These are phyloP conservation scores for Leucoraja ocellata DNA, from an alignment of 2,797 vertebrate genomes.

Conservation along the genomic window DNA sequence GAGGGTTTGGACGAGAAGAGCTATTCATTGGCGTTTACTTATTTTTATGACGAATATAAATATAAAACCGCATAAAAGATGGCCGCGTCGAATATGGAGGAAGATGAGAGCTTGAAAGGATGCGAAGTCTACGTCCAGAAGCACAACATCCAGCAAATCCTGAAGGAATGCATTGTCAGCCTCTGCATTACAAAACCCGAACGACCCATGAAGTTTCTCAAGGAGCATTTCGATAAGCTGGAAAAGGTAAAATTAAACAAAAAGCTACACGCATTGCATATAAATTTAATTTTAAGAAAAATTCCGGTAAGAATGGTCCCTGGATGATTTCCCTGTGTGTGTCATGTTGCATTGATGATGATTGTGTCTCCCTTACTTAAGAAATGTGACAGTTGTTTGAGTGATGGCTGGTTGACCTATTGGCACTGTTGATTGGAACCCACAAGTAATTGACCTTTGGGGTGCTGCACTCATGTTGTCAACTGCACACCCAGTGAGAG, in stretches of 20 bases:
- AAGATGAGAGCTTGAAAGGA: conserved; percentile 87
- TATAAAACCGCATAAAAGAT: conserved; percentile 61
- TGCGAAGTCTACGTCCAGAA: conserved; percentile 93
- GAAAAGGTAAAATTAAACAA: conserved; percentile 75
- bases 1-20: no score
- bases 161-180: conserved; percentile 93
- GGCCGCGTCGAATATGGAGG: conserved; percentile 77
- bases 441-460: neutral
- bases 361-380: neutral
- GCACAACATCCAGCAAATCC: conserved; percentile 88
- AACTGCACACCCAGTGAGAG: neutral
- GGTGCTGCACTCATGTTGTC: neutral
- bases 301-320: neutral
- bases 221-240: conserved; percentile 92
- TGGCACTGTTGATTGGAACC: neutral
- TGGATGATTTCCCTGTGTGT: neutral
- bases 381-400: neutral
- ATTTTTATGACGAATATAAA: neutral
- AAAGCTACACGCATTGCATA: neutral
- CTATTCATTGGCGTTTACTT: neutral
- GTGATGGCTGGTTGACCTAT: neutral
- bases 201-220: conserved; percentile 88
- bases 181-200: conserved; percentile 91
- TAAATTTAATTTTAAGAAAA: neutral
- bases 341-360: neutral